A percentile compares a stretch with the other conserved stretches of the same genome.
phyloP scores from a whole-genome alignment of 2,888 invertebrate species.

The Stenotaenia linearis region DNA sequence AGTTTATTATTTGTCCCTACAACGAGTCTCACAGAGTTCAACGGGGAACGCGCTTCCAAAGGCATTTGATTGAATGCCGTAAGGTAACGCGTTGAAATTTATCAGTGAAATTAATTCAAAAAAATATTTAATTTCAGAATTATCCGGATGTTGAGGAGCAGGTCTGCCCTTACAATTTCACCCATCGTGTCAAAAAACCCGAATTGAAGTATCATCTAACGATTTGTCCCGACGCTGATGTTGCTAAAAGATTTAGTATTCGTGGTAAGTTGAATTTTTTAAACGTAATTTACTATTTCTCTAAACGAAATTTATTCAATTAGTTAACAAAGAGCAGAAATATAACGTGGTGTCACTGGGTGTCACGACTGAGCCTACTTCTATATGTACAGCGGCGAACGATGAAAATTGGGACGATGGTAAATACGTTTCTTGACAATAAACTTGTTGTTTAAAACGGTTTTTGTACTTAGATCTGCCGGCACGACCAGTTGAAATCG shows the following conservation, averaged over 20 bases:
- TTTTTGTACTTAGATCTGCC: neutral
- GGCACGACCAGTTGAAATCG: neutral
- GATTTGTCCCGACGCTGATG: neutral
- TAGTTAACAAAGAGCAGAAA: neutral
- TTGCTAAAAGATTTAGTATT: neutral
- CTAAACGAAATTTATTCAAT: neutral
- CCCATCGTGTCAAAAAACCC: neutral
- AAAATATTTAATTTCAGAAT: neutral
- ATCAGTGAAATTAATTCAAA: neutral
- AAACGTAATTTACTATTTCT: neutral
- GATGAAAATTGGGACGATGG: neutral
- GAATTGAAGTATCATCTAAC: neutral
- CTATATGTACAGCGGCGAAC: neutral
- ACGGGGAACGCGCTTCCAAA: neutral
- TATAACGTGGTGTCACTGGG: neutral
- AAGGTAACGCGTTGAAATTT: neutral
- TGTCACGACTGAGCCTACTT: neutral
- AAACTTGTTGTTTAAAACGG: neutral
- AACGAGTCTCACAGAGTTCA: neutral
- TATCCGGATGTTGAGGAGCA: neutral
- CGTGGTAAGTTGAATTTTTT: neutral
- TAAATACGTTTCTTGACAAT: neutral
- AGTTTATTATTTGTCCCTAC: neutral
- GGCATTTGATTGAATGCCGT: neutral
- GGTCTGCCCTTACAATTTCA: neutral